A percentile compares a stretch with the other conserved stretches of the same genome.
Conservation (phyloP, 2,797 vertebrate genomes). For the Cephalopachus bancanus region DNA sequence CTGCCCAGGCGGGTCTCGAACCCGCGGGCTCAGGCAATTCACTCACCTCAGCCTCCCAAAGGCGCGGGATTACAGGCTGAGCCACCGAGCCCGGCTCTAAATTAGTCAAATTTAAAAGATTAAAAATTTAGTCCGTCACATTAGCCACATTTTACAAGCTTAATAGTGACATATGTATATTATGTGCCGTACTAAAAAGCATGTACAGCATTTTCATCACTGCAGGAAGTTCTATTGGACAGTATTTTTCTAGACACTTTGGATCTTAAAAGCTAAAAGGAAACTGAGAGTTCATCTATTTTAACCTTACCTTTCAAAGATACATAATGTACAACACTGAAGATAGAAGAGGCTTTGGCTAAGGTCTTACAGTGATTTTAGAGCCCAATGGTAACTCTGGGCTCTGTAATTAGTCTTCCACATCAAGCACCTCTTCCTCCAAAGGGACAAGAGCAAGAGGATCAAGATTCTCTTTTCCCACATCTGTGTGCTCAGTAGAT, state of each 20-base stretch:
- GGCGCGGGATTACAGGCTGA: too few relatives aligned
- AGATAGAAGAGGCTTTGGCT: background rate
- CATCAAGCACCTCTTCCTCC: background rate
- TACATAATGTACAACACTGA: background rate
- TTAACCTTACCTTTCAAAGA: slow-evolving; percentile 35
- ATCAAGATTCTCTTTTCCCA: background rate
- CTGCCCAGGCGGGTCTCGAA: too few relatives aligned
- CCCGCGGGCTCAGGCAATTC: too few relatives aligned
- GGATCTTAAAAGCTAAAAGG: slow-evolving; percentile 5
- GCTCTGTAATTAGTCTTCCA: background rate
- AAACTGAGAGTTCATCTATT: background rate
- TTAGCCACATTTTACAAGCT: background rate
- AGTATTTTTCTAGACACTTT: background rate
- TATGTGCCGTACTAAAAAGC: background rate
- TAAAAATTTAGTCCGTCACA: background rate
- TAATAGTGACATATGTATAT: background rate
- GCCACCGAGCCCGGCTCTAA: too few relatives aligned
- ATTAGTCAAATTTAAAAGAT: background rate
- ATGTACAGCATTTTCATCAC: background rate
- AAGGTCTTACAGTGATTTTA: background rate
- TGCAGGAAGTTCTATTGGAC: background rate
- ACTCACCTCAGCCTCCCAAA: too few relatives aligned
- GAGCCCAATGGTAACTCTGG: background rate
- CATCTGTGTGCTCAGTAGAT: background rate
- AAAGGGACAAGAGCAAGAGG: background rate